These are phyloP conservation scores for Clarias platycephalus DNA, from an alignment of 2,797 vertebrate genomes.

Conservation along the genomic window DNA sequence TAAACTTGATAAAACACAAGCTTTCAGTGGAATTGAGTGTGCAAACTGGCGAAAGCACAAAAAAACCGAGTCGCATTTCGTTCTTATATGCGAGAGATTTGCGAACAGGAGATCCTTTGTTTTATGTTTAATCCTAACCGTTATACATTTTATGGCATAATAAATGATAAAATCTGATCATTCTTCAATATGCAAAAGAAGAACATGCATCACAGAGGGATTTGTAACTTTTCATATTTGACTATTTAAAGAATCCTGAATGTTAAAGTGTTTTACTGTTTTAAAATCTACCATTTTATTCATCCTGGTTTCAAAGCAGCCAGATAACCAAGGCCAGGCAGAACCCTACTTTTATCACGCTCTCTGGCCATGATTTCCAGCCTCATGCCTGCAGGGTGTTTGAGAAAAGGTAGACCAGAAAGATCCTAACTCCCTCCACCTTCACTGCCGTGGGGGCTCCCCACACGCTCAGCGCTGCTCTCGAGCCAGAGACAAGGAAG, in stretches of 20 bases:
- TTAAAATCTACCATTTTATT: neutral
- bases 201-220: neutral
- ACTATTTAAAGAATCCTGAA: neutral
- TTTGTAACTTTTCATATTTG: neutral
- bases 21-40: neutral
- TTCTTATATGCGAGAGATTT: neutral
- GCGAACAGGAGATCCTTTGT: neutral
- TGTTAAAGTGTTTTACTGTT: neutral
- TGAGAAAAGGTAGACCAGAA: slow-evolving; percentile 32
- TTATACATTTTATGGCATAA: neutral
- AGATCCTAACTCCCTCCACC: neutral
- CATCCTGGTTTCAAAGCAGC: slow-evolving; percentile 10
- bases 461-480: slow-evolving; percentile 3
- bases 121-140: neutral
- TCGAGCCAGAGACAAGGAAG: slow-evolving; percentile 26
- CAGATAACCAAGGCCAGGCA: neutral
- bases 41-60: neutral
- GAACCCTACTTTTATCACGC: neutral
- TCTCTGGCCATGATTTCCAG: neutral
- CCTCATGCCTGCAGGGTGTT: slow-evolving; percentile 14
- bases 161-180: neutral
- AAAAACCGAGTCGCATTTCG: no score
- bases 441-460: slow-evolving; percentile 29
- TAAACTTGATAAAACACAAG: slow-evolving; percentile 7
- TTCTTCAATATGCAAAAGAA: neutral